Conservation (phyloP, 1,140 invertebrate species). For the Sycophaga agraensis region DNA sequence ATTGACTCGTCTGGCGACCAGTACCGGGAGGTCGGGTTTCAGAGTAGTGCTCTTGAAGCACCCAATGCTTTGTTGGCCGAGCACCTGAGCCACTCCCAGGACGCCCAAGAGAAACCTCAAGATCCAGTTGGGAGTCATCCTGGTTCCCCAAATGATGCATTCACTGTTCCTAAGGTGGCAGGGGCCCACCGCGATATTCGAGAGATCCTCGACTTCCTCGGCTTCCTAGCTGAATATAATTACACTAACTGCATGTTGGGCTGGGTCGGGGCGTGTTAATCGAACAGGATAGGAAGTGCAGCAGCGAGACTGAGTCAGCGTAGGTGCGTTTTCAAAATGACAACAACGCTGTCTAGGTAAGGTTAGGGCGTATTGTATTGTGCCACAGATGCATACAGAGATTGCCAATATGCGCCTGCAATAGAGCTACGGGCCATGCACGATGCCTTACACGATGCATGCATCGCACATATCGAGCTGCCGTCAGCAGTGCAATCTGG, state of each 20-base stretch:
- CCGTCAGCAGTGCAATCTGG: too few relatives aligned
- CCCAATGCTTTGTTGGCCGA: constrained; percentile 33
- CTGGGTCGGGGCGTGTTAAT: neutral
- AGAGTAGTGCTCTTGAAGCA: constrained; percentile 38
- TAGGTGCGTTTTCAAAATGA: neutral
- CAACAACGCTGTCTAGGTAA: neutral
- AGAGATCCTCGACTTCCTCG: too few relatives aligned
- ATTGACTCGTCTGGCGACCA: constrained; percentile 32
- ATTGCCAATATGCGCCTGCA: too few relatives aligned
- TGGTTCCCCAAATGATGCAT: neutral
- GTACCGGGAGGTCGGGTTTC: constrained; percentile 36
- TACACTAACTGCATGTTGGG: too few relatives aligned
- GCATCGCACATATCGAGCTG: too few relatives aligned
- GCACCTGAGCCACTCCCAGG: too few relatives aligned
- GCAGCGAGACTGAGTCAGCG: neutral
- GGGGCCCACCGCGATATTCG: neutral
- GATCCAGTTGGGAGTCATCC: neutral
- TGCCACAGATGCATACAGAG: too few relatives aligned
- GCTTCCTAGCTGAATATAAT: too few relatives aligned
- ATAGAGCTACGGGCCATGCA: too few relatives aligned
- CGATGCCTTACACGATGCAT: too few relatives aligned
- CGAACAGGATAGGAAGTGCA: neutral
- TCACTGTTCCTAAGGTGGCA: neutral
- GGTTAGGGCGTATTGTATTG: neutral
- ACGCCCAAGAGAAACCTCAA: neutral